phyloP scores from a whole-genome alignment of 2,888 invertebrate species.

The Aporophyla lueneburgensis region DNA sequence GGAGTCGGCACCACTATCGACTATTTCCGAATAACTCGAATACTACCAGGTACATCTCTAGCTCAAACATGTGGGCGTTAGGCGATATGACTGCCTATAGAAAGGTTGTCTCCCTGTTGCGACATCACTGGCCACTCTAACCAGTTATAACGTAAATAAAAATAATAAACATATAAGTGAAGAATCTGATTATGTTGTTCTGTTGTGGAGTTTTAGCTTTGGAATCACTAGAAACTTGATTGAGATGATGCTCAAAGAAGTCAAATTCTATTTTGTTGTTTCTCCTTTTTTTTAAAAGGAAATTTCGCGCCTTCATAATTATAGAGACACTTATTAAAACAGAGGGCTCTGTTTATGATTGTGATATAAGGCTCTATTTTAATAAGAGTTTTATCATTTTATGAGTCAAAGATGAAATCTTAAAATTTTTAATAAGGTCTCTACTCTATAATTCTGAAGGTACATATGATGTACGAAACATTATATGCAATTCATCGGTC shows the following conservation, averaged over 20 bases:
- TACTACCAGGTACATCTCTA: constrained; percentile 66
- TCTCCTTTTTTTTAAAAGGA: no score
- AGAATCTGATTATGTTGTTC: constrained; percentile 63
- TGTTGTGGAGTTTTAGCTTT: constrained; percentile 38
- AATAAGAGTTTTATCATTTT: no score
- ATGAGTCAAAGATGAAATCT: no score
- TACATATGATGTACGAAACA: no score
- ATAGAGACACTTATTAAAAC: no score
- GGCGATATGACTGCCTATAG: constrained; percentile 76
- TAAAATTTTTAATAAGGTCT: no score
- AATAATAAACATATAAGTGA: constrained; percentile 66
- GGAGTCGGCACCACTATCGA: constrained; percentile 8
- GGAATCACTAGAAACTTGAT: constrained; percentile 38
- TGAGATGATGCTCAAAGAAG: constrained; percentile 14
- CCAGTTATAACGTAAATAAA: constrained; percentile 66
- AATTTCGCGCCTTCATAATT: no score
- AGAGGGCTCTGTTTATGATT: no score
- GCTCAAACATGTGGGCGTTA: constrained; percentile 80
- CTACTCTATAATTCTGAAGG: no score
- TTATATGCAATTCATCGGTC: background rate
- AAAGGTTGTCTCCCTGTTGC: constrained; percentile 82
- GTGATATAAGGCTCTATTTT: no score
- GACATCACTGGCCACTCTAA: constrained; percentile 72
- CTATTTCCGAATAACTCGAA: constrained; percentile 4
- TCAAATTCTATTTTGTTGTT: background rate